These are phyloP conservation scores for Galendromus occidentalis DNA, from an alignment of 1,140 invertebrate species.

Conservation along the genomic window DNA sequence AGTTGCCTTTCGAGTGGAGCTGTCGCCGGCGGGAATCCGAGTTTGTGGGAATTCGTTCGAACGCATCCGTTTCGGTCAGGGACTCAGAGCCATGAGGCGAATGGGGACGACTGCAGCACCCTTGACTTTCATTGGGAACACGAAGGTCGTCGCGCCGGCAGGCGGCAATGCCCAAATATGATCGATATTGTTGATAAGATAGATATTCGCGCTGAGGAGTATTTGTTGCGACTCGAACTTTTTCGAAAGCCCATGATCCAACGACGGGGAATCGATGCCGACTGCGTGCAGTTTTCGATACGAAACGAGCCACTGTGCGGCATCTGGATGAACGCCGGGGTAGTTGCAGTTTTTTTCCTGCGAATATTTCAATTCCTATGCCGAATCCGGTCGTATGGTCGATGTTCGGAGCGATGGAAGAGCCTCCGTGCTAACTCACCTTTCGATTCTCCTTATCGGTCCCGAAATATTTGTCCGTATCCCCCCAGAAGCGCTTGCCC, in stretches of 20 bases:
- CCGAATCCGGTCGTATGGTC: too few relatives aligned
- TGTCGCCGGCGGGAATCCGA: too few relatives aligned
- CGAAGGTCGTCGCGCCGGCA: background rate
- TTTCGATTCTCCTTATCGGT: background rate
- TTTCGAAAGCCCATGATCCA: conserved; percentile 5
- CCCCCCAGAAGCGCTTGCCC: background rate
- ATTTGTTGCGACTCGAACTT: conserved; percentile 5
- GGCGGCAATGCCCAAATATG: conserved; percentile 5
- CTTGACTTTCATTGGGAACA: conserved; percentile 7
- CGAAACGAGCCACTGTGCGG: conserved; percentile 1
- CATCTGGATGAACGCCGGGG: background rate
- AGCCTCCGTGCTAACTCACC: background rate
- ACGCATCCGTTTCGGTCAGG: background rate
- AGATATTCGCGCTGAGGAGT: background rate
- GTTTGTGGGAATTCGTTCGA: too few relatives aligned
- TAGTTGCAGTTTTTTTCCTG: background rate
- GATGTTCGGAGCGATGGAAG: too few relatives aligned
- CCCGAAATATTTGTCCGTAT: background rate
- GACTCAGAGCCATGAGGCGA: background rate
- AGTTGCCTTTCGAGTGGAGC: too few relatives aligned
- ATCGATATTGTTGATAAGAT: conserved; percentile 4
- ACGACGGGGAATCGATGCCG: background rate
- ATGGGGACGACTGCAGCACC: background rate
- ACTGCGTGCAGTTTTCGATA: background rate
- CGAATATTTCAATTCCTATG: background rate